These are phyloP conservation scores for Meles meles DNA, from an alignment of 2,113 vertebrate genomes.

Conservation along the genomic window DNA sequence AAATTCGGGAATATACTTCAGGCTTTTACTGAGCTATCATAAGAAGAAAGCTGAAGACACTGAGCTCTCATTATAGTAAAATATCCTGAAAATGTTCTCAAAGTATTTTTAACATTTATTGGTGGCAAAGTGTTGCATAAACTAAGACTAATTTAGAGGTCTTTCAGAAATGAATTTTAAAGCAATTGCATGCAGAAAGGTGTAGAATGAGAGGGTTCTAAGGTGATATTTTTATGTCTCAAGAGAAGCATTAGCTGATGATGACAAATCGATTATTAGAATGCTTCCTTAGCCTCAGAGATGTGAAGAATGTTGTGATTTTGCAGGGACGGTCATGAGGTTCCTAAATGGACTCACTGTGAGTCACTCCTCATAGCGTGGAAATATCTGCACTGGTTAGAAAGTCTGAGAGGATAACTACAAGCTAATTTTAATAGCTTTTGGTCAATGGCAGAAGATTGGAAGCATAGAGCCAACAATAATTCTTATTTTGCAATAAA, in stretches of 20 bases:
- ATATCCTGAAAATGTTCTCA: slow-evolving; percentile 50
- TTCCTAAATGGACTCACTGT: background rate
- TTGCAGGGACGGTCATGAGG: background rate
- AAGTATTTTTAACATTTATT: slow-evolving; percentile 54
- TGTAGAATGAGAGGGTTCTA: slow-evolving; percentile 12
- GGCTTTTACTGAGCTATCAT: background rate
- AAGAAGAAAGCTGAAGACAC: slow-evolving; percentile 6
- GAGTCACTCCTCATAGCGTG: background rate
- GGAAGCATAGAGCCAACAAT: background rate
- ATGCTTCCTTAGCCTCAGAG: background rate
- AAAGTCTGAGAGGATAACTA: background rate
- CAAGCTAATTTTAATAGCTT: background rate
- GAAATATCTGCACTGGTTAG: background rate
- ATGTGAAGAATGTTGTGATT: background rate
- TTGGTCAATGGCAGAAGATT: slow-evolving; percentile 3
- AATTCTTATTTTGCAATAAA: slow-evolving; percentile 50
- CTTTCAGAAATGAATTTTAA: slow-evolving; percentile 2
- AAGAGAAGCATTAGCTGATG: slow-evolving; percentile 32
- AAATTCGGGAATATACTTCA: slow-evolving; percentile 3
- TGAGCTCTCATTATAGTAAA: slow-evolving; percentile 18
- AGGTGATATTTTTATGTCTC: slow-evolving; percentile 24
- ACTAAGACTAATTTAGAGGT: slow-evolving; percentile 26
- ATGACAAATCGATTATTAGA: slow-evolving; percentile 48
- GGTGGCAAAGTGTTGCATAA: background rate
- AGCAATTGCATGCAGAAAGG: slow-evolving; percentile 31